phyloP scores from a whole-genome alignment of 2,113 vertebrate species.

The Phylloscopus trochilus region DNA sequence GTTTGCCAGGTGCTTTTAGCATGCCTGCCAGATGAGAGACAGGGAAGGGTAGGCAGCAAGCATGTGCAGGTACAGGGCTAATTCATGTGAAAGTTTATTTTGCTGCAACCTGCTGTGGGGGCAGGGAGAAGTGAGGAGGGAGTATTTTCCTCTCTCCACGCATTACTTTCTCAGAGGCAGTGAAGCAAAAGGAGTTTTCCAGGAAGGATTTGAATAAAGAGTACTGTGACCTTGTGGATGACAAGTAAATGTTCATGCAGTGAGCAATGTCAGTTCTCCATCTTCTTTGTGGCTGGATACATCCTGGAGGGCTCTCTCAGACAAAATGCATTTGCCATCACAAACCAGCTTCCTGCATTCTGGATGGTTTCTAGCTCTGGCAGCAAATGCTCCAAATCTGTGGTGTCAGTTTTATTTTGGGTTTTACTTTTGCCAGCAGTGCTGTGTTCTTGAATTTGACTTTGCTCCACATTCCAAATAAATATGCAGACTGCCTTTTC shows the following conservation, averaged over 20 bases:
- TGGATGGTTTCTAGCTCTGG: slow-evolving; percentile 36
- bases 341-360: slow-evolving; percentile 56
- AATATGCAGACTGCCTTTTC: background rate
- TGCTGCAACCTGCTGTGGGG: background rate
- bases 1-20: background rate
- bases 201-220: slow-evolving; percentile 13
- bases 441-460: slow-evolving; percentile 52
- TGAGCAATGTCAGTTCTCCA: slow-evolving; percentile 45
- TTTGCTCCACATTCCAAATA: background rate
- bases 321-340: slow-evolving; percentile 46
- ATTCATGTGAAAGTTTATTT: background rate
- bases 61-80: background rate
- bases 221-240: slow-evolving; percentile 31
- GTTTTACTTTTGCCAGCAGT: slow-evolving; percentile 18
- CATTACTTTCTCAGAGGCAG: background rate
- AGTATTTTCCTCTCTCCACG: background rate
- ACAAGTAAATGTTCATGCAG: slow-evolving; percentile 22
- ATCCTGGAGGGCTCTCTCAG: slow-evolving; percentile 47
- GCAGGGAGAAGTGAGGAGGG: background rate
- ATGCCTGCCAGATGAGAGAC: background rate
- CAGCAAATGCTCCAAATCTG: slow-evolving; percentile 20
- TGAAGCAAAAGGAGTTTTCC: slow-evolving; percentile 31
- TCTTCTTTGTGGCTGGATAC: slow-evolving; percentile 53
- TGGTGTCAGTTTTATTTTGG: slow-evolving; percentile 49
- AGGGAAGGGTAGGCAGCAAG: background rate